These are phyloP conservation scores for Cantharis rufa DNA, from an alignment of 2,888 invertebrate genomes.

Conservation along the genomic window DNA sequence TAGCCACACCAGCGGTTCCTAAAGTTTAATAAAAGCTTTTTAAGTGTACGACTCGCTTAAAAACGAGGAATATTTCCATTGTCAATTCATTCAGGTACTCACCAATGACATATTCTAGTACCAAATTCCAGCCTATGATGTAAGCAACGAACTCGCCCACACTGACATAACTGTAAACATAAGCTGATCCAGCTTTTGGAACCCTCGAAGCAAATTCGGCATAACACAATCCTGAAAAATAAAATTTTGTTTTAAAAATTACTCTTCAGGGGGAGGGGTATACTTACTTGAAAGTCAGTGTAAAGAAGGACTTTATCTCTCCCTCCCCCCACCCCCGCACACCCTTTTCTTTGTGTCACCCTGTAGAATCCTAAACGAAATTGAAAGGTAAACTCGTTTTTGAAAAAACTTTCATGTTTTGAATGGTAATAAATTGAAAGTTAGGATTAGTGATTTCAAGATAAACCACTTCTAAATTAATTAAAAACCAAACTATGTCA, in stretches of 20 bases:
- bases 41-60: neutral
- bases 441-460: neutral
- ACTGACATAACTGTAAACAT: conserved; percentile 82
- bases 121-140: conserved; percentile 83
- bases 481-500: neutral
- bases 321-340: too few species aligned
- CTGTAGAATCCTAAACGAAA: neutral
- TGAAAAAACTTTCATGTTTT: neutral
- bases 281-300: too few species aligned
- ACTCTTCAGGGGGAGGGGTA: too few species aligned
- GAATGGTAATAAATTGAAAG: neutral
- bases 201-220: conserved; percentile 82
- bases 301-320: too few species aligned
- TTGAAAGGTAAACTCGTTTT: neutral
- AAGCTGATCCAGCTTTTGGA: conserved; percentile 82
- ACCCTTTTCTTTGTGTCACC: too few species aligned
- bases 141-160: conserved; percentile 82
- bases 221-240: conserved; percentile 70
- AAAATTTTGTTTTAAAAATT: neutral
- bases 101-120: conserved; percentile 79
- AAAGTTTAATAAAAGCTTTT: conserved; percentile 26
- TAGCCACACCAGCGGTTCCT: conserved; percentile 78
- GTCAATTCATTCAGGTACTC: conserved; percentile 37
- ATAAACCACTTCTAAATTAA: neutral
- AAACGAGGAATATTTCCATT: too few species aligned